Evolutionary conservation across 2,113 vertebrate genomes (phyloP).

Genomic region (Halcyon senegalensis): DNA sequence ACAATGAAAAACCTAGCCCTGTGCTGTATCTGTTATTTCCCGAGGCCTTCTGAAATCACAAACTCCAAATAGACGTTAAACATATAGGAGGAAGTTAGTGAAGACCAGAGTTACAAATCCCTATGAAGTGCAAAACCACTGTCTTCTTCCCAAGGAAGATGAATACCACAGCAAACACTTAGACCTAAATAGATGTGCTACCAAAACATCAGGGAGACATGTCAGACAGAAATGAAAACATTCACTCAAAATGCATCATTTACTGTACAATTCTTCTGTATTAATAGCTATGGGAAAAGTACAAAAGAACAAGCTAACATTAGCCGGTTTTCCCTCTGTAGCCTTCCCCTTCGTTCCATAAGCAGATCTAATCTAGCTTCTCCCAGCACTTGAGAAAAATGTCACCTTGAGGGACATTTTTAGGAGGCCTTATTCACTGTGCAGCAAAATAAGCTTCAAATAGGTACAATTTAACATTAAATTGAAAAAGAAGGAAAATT

Average conservation of each 20-base stretch:
- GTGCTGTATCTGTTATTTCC: background rate
- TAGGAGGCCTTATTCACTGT: background rate
- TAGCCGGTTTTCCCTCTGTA: background rate
- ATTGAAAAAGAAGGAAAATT: background rate
- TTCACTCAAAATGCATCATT: background rate
- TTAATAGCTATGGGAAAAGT: background rate
- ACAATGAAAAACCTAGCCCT: background rate
- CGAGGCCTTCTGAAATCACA: background rate
- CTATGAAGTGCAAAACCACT: background rate
- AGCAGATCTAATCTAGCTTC: background rate
- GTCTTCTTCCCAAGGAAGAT: background rate
- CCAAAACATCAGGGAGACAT: rapidly evolving
- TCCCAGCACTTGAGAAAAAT: background rate
- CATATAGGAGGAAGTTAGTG: rapidly evolving
- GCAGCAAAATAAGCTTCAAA: background rate
- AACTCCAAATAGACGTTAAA: background rate
- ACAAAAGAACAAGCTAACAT: background rate
- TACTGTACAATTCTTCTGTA: background rate
- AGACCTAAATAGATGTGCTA: background rate
- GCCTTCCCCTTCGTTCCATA: background rate
- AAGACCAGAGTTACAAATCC: background rate
- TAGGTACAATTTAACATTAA: background rate
- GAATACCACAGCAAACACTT: background rate
- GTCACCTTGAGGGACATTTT: background rate
- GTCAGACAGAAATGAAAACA: background rate